Evolutionary conservation across 2,113 vertebrate genomes (phyloP).

Genomic region (Mesocricetus auratus): DNA sequence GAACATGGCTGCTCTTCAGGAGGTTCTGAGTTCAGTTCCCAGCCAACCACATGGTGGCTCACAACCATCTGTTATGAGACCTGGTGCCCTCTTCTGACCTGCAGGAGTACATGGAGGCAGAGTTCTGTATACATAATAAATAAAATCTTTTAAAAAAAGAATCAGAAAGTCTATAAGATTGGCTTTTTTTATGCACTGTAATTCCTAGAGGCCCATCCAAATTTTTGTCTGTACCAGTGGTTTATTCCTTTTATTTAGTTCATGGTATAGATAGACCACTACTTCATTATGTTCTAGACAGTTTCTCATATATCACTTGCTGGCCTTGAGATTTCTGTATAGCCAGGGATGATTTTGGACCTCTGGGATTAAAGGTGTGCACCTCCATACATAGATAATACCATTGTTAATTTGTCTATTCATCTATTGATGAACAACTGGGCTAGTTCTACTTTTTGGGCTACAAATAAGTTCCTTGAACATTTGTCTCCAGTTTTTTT

Average conservation of each 20-base stretch:
- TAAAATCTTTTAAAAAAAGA: no score
- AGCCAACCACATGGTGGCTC: no score
- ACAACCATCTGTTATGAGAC: no score
- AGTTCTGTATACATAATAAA: no score
- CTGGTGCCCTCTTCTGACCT: no score
- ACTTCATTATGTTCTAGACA: not conserved
- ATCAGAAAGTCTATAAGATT: not conserved
- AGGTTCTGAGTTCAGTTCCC: no score
- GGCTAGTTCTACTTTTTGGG: not conserved
- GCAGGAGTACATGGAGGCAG: no score
- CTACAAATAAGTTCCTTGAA: conserved; percentile 52
- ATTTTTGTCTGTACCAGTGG: not conserved
- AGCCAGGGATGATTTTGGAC: not conserved
- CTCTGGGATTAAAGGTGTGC: not conserved
- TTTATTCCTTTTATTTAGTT: conserved; percentile 25
- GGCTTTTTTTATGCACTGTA: not conserved
- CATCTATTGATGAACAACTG: conserved; percentile 32
- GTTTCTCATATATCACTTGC: not conserved
- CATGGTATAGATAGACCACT: not conserved
- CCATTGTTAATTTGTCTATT: conserved; percentile 11
- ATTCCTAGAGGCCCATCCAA: not conserved
- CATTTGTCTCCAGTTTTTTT: not conserved
- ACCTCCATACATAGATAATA: not conserved
- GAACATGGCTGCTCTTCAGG: no score
- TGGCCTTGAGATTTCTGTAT: not conserved